Evolutionary conservation across 2,797 vertebrate genomes (phyloP).

Genomic region (Apogon talboti): DNA sequence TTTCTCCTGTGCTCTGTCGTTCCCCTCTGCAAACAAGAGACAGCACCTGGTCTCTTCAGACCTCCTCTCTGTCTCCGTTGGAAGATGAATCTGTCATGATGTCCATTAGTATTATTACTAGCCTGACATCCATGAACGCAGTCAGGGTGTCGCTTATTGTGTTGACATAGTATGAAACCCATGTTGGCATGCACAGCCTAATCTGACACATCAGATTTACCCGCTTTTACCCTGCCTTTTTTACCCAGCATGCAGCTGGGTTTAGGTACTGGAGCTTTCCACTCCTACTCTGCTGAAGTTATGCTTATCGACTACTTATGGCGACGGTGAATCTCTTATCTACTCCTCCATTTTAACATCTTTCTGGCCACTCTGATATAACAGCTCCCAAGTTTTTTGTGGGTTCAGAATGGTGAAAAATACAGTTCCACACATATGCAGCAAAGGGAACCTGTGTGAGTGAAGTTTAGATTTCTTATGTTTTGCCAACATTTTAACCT

Average conservation of each 20-base stretch:
- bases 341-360: slow-evolving; percentile 6
- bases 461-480: background rate
- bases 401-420: background rate
- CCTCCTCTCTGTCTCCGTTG: slow-evolving; percentile 37
- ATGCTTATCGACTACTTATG: slow-evolving; percentile 6
- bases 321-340: slow-evolving; percentile 26
- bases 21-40: slow-evolving; percentile 46
- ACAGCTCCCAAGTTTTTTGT: slow-evolving; percentile 5
- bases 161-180: slow-evolving; percentile 69
- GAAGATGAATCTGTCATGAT: slow-evolving; percentile 66
- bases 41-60: slow-evolving; percentile 55
- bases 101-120: slow-evolving; percentile 74
- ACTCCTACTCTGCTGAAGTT: slow-evolving; percentile 28
- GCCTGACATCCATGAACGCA: slow-evolving; percentile 66
- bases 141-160: slow-evolving; percentile 57
- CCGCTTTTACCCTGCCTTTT: slow-evolving; percentile 18
- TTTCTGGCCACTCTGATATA: background rate
- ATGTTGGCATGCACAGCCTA: slow-evolving; percentile 59
- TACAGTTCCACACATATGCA: background rate
- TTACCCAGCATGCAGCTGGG: slow-evolving; percentile 31
- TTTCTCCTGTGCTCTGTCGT: slow-evolving; percentile 30
- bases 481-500: slow-evolving; percentile 5
- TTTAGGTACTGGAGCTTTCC: slow-evolving; percentile 24
- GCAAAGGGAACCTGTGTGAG: background rate
- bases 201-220: slow-evolving; percentile 76